Base-by-base conservation (phyloP, 2,113 vertebrate species). In the Rutilus rutilus region DNA sequence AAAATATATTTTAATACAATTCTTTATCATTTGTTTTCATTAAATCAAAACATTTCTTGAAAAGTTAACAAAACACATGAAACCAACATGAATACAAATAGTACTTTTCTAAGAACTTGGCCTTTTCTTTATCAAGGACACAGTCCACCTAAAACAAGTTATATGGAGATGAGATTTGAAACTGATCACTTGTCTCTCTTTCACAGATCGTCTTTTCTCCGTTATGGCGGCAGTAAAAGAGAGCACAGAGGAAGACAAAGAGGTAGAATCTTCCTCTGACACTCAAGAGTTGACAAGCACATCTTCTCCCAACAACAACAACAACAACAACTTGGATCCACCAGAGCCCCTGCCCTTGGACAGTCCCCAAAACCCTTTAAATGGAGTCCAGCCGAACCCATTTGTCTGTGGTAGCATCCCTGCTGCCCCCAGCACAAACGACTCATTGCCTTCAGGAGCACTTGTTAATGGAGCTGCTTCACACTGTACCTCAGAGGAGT, bases 391-490 rank as follows among this genome's bases (percentile, higher is more conserved):
- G 95, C 90, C 95, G 93, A 93, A 96, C 95, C 92, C 96, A 86
- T 96, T 97, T 96, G 93, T 97, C 94, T 96, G 94, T 93, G 93
- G 95, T 94, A 93, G 96, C 95, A 94, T 96, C 96, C 96, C 97
- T 93, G 91, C 96, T 96, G 96, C 96, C 96, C 95, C 95, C 94
- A 94, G 91, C 87, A 95, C 96, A 95, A 96, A 94, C 93, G 93
- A 95, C 93, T 93, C 95, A 93, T 96, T 97, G 93, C 95, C 96
- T 95, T 95, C 95, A 95, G 97, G 94, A 96, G 95, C 96, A 96
- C 94, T 96, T 96, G 95, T 97, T 97, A 99, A 98, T 97, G 97
- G 97, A 96, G 96, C 97, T 96, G 96, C 95, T 96, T 97, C 96
- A 96, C 96, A 97, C 96, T 95, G 96, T 94, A 93, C 93, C 95